Base-by-base conservation (phyloP, 2,888 invertebrate genomes). In the Frankliniella fusca region DNA sequence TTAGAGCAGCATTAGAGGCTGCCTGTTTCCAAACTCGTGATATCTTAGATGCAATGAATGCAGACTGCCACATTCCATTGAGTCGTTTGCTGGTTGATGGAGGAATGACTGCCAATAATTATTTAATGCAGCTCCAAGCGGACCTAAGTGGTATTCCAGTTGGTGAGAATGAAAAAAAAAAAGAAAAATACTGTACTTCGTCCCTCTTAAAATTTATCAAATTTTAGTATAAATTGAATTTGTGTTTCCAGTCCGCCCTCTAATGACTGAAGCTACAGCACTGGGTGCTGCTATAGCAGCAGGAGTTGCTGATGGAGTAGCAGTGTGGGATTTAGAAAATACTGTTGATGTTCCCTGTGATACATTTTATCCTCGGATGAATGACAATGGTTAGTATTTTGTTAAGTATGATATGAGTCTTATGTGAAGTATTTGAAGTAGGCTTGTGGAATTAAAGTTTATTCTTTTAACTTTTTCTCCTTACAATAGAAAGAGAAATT, bases 11-110 rank as follows among this genome's bases (percentile, higher is more conserved):
- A 0, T 89, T 99, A 81, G 98, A 99, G 88, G 96, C 98, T 0
- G 95, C 99, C 27, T 97, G 98, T 87, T 99, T 95, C 88, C 99
- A 99, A 91, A 96, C 96, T 0, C 91, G 94, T 84, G 98, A 99
- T 88, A 94, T 98, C 85, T 89, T 98, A 83, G 96, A 97, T 87
- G 95, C 97, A 0, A 97, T 98, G 96, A 94, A 94, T 86, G 93
- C 94, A 87, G 98, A 98, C 87, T 95, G 94, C 85, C 89, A 89
- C 85, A 92, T 94, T 83, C 91, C 93, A 0, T 88, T 96, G 54
- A 90, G 92, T 82, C 89, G 91, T 83, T 89, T 97, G 11, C 92
- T 95, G 90, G 96, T 91, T 2, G 99, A 99, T 87, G 99, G 99
- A 0, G 98, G 98, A 0, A 98, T 99, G 98, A 97, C 98, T 0